Base-by-base conservation (phyloP, 2,888 invertebrate species). In the Thelaira solivaga region DNA sequence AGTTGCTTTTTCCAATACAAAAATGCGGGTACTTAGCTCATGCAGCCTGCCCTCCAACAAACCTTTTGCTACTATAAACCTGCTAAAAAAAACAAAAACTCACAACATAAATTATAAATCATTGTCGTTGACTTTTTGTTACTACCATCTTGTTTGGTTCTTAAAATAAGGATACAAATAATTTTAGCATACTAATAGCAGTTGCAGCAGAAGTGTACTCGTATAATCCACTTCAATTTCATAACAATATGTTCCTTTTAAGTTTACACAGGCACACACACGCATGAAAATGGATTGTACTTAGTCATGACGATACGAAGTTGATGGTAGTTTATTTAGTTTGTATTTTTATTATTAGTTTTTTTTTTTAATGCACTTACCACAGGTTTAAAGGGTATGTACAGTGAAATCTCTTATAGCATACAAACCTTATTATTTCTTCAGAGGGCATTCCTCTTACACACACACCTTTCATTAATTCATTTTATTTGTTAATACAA, bases 181-280 rank as follows among this genome's bases (percentile, higher is more conserved):
- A 65, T 73, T 72, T 64, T 41, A 72, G 64, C 64, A 72, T 57
- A 57, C 57, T 49, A 65, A 53, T 34, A 74, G 59, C 34, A 65
- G 41, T 47, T 65, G 47, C 59, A 43, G 24, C 51, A 53, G 51
- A 71, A 53, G 53, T 36, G 51, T 43, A 41, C 59, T 59, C 36
- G 55, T 45, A 55, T 22, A 34, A 55, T 43, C 24, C 11, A 61
- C 31, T 51, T 5, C 41, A 71, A 43, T 71, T 61, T 26, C 49
- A 51, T 59, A 67, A 59, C 59, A 65, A 59, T 74, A 34, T 57
- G 72, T 26, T 72, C n/a, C 20, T 29, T 34, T 16, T 47, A 24
- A 18, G 8, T 29, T 29, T 16, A 24, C 36, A 49, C 22, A 49
- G 13, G 22, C 7, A 49, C 24, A 22, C 16, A 55, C n/a, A n/a